These are phyloP conservation scores for Paragorgia papillata DNA, from an alignment of 92 coral and sea anemone species.

Conservation along the genomic window DNA sequence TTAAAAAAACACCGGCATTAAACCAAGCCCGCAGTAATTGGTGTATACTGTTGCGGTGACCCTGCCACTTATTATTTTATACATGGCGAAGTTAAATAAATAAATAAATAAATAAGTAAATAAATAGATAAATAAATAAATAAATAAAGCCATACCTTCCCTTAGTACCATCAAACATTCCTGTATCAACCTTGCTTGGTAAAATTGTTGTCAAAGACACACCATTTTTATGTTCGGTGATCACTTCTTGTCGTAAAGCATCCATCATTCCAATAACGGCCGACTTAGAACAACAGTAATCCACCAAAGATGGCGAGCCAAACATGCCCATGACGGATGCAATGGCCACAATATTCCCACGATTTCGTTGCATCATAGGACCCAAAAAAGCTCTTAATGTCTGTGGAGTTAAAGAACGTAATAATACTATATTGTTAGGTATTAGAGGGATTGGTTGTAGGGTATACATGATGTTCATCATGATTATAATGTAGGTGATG, in stretches of 20 bases:
- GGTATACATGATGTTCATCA: not conserved
- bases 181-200: slow-evolving; percentile 84
- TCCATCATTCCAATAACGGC: slow-evolving; percentile 94
- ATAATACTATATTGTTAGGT: too few species aligned
- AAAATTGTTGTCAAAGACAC: slow-evolving; percentile 82
- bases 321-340: slow-evolving; percentile 76
- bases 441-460: too few species aligned
- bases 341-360: slow-evolving; percentile 80
- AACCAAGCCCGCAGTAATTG: too few species aligned
- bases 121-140: too few species aligned
- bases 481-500: not conserved
- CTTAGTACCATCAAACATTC: slow-evolving; percentile 87
- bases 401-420: slow-evolving; percentile 46
- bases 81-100: too few species aligned
- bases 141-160: slow-evolving; percentile 72
- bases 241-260: slow-evolving; percentile 77
- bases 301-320: slow-evolving; percentile 78
- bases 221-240: slow-evolving; percentile 54
- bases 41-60: too few species aligned
- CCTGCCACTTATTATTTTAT: too few species aligned
- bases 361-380: slow-evolving; percentile 73
- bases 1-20: too few species aligned
- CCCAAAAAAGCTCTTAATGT: slow-evolving; percentile 85
- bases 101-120: too few species aligned
- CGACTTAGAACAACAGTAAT: slow-evolving; percentile 89